Evolutionary conservation across 2,888 invertebrate species (phyloP).

Genomic region (Lydus trimaculatus): DNA sequence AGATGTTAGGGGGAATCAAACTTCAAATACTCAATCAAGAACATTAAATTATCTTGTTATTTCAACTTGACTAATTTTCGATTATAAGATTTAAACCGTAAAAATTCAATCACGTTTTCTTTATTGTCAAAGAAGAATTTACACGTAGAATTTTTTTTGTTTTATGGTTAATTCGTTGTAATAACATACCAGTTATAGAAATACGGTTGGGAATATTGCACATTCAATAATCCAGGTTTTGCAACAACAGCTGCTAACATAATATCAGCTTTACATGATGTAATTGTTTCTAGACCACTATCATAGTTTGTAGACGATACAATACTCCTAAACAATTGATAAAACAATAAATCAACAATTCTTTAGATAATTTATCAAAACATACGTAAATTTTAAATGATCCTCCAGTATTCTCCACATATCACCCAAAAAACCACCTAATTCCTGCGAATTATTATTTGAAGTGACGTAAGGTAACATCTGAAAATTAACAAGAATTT

Average conservation of each 20-base stretch:
- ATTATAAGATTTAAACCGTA: background rate
- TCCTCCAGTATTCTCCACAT: slow-evolving; percentile 57
- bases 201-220: slow-evolving; percentile 54
- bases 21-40: background rate
- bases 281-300: slow-evolving; percentile 44
- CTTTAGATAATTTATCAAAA: slow-evolving; percentile 12
- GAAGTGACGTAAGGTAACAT: slow-evolving; percentile 55
- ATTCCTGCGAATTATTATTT: slow-evolving; percentile 41
- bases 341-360: slow-evolving; percentile 6
- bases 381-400: slow-evolving; percentile 55
- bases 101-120: background rate
- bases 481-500: slow-evolving; percentile 41
- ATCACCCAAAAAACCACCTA: slow-evolving; percentile 59
- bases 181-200: slow-evolving; percentile 50
- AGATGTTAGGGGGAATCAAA: background rate
- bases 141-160: background rate
- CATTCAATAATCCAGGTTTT: slow-evolving; percentile 41
- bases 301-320: slow-evolving; percentile 46
- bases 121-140: background rate
- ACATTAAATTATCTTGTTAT: background rate
- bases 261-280: slow-evolving; percentile 49
- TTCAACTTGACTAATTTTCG: background rate
- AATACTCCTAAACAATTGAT: slow-evolving; percentile 42
- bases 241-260: slow-evolving; percentile 51
- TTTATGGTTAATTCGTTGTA: too few relatives aligned